Percentiles rank a stretch among this genome's conserved stretches.
phyloP scores from a whole-genome alignment of 2,797 vertebrate genomes.

The Gobio occitaniae region DNA sequence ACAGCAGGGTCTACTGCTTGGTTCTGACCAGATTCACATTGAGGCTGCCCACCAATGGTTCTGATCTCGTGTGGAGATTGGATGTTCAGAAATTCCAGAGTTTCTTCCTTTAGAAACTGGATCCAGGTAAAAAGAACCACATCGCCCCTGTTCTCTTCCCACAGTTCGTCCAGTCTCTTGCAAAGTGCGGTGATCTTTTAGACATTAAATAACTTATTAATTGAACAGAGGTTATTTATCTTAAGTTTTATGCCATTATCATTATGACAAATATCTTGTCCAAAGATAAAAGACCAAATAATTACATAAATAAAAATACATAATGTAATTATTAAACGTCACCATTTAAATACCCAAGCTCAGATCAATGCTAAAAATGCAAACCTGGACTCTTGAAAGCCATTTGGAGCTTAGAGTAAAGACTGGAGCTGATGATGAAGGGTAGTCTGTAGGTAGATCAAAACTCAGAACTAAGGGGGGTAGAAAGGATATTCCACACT shows the following conservation, averaged over 20 bases:
- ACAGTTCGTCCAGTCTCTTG: conserved; percentile 89
- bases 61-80: conserved; percentile 86
- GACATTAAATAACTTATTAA: not conserved
- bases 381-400: conserved; percentile 90
- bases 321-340: not conserved
- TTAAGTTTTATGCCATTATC: not conserved
- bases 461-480: conserved; percentile 94
- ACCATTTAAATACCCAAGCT: not conserved
- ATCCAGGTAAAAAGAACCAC: conserved; percentile 98
- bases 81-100: conserved; percentile 86
- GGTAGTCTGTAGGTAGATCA: conserved; percentile 91
- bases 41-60: not conserved
- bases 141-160: conserved; percentile 88
- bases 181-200: conserved; percentile 89
- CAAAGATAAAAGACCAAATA: not conserved
- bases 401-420: conserved; percentile 95
- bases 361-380: not conserved
- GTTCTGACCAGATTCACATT: not conserved
- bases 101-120: conserved; percentile 96
- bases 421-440: conserved; percentile 83
- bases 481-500: conserved; percentile 87
- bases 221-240: not conserved
- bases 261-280: not conserved
- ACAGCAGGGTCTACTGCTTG: conserved; percentile 42
- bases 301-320: not conserved